A percentile compares a stretch with the other conserved stretches of the same genome.
These are phyloP conservation scores for Andrena chrysosceles DNA, from an alignment of 2,888 invertebrate species.

Conservation along the genomic window DNA sequence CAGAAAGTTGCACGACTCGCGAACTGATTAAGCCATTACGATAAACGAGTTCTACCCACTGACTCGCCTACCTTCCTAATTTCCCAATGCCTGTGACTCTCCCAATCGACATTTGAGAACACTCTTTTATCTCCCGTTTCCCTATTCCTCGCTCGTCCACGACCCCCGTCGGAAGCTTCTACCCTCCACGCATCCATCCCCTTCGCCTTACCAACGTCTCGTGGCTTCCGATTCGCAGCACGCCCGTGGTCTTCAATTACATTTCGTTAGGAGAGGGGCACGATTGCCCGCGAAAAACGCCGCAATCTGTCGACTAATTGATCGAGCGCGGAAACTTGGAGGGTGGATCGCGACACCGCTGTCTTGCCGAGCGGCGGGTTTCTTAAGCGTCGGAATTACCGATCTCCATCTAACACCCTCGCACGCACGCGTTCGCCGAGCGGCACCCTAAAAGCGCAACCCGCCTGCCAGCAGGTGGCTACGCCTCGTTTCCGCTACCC, in stretches of 20 bases:
- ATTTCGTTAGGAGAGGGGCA: slow-evolving; percentile 22
- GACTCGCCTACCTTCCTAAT: background rate
- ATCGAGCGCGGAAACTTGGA: background rate
- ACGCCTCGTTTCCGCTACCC: slow-evolving; percentile 46
- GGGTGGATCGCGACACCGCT: background rate
- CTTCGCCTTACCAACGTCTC: background rate
- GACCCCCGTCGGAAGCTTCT: background rate
- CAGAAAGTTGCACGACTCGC: background rate
- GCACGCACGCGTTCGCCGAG: slow-evolving; percentile 1
- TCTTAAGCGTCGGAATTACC: too few species aligned
- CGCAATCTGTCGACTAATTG: slow-evolving; percentile 20
- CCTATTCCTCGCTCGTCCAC: slow-evolving; percentile 5
- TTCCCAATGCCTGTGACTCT: background rate
- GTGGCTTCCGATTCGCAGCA: slow-evolving; percentile 19
- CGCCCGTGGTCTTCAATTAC: slow-evolving; percentile 20
- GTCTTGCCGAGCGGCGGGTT: background rate
- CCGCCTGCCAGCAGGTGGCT: slow-evolving; percentile 57
- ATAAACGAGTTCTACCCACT: background rate
- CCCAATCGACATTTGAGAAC: background rate
- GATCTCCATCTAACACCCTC: too few species aligned
- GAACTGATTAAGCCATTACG: background rate
- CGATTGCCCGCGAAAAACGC: slow-evolving; percentile 20
- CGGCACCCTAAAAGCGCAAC: slow-evolving; percentile 47
- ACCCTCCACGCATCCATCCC: background rate
- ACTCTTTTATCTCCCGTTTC: background rate